Base-by-base conservation (phyloP, 2,888 invertebrate genomes). In the Sipha maydis region DNA sequence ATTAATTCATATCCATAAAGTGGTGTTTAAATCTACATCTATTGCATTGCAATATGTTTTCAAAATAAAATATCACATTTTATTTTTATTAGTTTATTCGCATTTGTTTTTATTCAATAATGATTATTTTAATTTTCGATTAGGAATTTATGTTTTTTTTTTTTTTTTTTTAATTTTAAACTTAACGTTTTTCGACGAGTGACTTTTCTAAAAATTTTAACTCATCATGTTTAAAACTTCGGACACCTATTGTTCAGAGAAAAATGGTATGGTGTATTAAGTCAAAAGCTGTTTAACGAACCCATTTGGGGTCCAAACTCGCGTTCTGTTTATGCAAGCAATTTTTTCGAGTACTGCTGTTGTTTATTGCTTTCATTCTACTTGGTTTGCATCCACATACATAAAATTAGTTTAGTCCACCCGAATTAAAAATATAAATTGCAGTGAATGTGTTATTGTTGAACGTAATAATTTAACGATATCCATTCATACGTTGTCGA, bases 201-300 rank as follows among this genome's bases (percentile, higher is more conserved):
- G 56, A 79, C 25, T 56, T 79, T 79, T 0, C 7, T 28, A 67
- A 19, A 54, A 34, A 78, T 83, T 71, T 11, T 48, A 83, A 71
- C 69, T 69, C 31, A 48, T 69, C 48, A 41, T 61, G 41, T 28
- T 71, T 34, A 71, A 71, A 83, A 83, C 69, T 48, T 83, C 48
- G 21, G 41, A 19, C 28, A n/a, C 41, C 41, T 28, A 67, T 69
- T 69, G 38, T 67, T 38, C 41, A 2, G 14, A 54, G 31, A 7
- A 69, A 71, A 31, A 69, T 48, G 48, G 71, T 71, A 71, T 31
- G 54, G 25, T 31, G 25, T 48, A 67, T 48, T 71, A 71, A 71
- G 83, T 54, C 71, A 82, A 82, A 82, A 82, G 41, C 67, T 69
- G 41, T 41, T 82, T 82, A 67, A 80, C 82, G 38, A 69, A 82